Conservation (phyloP, 1,140 invertebrate genomes). For the Cryptotermes secundus region DNA sequence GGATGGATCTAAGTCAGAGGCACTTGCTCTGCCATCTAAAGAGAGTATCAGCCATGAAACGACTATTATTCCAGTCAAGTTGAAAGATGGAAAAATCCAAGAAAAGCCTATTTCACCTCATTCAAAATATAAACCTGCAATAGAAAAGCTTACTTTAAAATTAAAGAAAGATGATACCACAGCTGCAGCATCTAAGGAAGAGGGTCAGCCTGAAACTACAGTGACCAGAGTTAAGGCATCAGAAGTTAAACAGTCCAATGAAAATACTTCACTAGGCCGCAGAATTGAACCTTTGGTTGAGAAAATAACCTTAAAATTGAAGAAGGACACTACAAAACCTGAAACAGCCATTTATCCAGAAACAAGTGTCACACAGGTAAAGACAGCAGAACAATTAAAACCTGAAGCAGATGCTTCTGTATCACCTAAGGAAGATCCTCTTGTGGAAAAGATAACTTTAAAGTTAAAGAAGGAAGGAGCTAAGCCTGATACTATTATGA, state of each 20-base stretch:
- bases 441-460: neutral
- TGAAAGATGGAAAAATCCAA: constrained; percentile 8
- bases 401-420: neutral
- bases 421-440: neutral
- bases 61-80: neutral
- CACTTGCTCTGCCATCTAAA: neutral
- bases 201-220: neutral
- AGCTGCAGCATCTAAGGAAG: neutral
- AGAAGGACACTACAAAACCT: constrained; percentile 6
- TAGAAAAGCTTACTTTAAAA: constrained; percentile 21
- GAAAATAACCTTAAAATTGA: constrained; percentile 32
- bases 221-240: neutral
- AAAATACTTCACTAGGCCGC: neutral
- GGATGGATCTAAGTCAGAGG: constrained; percentile 14
- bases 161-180: constrained; percentile 6
- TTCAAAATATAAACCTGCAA: constrained; percentile 1
- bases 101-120: neutral
- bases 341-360: too few species aligned
- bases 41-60: constrained; percentile 11
- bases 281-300: constrained; percentile 1
- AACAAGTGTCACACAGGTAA: neutral
- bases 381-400: neutral
- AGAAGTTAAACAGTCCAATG: neutral
- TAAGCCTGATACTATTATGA: neutral
- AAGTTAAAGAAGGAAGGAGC: neutral